phyloP scores from a whole-genome alignment of 2,888 invertebrate genomes.

The Listrodromus nycthemerus region DNA sequence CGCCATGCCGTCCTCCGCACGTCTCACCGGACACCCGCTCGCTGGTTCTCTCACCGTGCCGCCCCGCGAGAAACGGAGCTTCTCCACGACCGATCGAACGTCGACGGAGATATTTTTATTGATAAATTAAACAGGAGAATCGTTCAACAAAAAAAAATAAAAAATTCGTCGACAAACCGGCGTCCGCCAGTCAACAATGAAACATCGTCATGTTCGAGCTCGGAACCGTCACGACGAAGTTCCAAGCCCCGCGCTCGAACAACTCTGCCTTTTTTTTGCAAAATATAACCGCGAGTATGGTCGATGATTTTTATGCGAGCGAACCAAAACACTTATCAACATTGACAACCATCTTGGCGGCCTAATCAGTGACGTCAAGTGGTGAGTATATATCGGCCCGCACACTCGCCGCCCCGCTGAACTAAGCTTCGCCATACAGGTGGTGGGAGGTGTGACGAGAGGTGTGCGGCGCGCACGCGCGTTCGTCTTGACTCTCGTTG shows the following conservation, averaged over 20 bases:
- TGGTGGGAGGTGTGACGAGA: not conserved
- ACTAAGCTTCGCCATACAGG: constrained; percentile 11
- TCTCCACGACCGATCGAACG: too few relatives aligned
- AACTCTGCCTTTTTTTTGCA: constrained; percentile 19
- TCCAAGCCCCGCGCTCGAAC: constrained; percentile 53
- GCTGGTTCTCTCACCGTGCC: not conserved
- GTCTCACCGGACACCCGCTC: constrained; percentile 36
- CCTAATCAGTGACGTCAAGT: constrained; percentile 74
- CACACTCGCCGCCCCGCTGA: not conserved
- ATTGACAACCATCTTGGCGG: constrained; percentile 83
- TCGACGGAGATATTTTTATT: too few relatives aligned
- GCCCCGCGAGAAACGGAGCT: not conserved
- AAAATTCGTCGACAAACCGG: not conserved
- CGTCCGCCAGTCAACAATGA: constrained; percentile 1
- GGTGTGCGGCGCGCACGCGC: not conserved
- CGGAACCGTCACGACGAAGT: constrained; percentile 55
- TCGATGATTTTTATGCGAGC: constrained; percentile 67
- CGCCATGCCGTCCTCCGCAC: constrained; percentile 85
- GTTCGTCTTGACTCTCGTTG: not conserved
- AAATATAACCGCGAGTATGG: constrained; percentile 21
- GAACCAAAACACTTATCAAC: constrained; percentile 81
- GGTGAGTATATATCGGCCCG: constrained; percentile 6
- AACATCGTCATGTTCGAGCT: constrained; percentile 45
- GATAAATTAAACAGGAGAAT: too few relatives aligned
- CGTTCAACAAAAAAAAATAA: not conserved